A percentile compares a stretch with the other conserved stretches of the same genome.
Evolutionary conservation across 2,888 invertebrate species (phyloP).

Genomic region (Trissolcus japonicus): DNA sequence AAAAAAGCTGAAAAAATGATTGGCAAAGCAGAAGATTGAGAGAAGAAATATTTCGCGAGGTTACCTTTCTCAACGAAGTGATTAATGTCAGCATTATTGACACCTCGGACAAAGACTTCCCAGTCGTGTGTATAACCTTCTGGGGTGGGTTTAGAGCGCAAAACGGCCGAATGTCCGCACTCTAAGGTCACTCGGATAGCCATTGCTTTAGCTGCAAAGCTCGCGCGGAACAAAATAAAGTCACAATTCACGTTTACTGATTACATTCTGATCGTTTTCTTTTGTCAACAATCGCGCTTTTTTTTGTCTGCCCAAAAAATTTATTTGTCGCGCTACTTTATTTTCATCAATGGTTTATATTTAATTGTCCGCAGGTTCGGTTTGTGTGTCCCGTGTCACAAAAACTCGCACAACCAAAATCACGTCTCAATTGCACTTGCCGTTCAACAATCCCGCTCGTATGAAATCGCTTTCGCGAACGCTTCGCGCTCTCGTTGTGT

Average conservation of each 20-base stretch:
- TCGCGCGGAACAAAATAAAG: neutral
- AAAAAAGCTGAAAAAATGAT: neutral
- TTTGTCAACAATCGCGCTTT: neutral
- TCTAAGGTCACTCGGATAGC: conserved; percentile 90
- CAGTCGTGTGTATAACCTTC: conserved; percentile 98
- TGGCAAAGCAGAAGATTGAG: neutral
- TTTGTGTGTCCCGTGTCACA: too few relatives aligned
- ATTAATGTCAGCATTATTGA: conserved; percentile 90
- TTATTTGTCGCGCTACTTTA: too few relatives aligned
- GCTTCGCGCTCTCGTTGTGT: too few relatives aligned
- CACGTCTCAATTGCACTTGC: too few relatives aligned
- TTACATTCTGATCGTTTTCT: conserved; percentile 1
- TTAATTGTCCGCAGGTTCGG: too few relatives aligned
- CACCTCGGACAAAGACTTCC: conserved; percentile 95
- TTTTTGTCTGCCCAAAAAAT: neutral
- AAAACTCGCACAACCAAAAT: too few relatives aligned
- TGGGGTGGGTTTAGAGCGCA: conserved; percentile 87
- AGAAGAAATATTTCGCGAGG: neutral
- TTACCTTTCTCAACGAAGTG: conserved; percentile 80
- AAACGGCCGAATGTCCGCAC: conserved; percentile 92
- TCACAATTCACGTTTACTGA: neutral
- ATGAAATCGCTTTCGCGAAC: too few relatives aligned
- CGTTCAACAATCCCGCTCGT: too few relatives aligned
- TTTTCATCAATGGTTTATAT: too few relatives aligned
- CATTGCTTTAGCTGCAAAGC: conserved; percentile 72